Percentiles rank a stretch among this genome's conserved stretches.
Conservation (phyloP, 2,113 vertebrate species). For the Mesembrinibis cayennensis region DNA sequence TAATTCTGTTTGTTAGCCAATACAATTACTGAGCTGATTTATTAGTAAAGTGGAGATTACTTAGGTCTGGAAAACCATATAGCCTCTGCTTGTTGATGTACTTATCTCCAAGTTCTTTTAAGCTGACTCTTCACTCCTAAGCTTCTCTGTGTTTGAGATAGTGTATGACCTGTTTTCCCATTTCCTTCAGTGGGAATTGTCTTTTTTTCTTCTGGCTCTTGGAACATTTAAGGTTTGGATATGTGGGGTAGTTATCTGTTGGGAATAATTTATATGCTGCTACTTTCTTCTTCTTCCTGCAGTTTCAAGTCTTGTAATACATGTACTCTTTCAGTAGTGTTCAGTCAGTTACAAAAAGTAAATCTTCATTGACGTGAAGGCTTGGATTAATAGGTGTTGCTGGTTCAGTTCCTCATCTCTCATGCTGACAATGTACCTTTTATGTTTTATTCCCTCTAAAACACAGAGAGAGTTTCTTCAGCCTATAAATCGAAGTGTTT, state of each 20-base stretch:
- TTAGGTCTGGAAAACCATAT: not conserved
- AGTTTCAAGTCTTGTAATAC: not conserved
- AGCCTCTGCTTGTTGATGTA: not conserved
- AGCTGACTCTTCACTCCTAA: not conserved
- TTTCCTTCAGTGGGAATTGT: not conserved
- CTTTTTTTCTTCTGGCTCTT: not conserved
- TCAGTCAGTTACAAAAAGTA: not conserved
- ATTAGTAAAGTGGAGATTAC: not conserved
- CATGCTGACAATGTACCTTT: not conserved
- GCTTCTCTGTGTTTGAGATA: not conserved
- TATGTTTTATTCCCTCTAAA: constrained; percentile 11
- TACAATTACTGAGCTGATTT: not conserved
- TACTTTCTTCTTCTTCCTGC: not conserved
- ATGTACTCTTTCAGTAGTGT: not conserved
- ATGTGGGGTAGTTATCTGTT: not conserved
- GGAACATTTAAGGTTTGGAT: not conserved
- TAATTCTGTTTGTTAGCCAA: constrained; percentile 11
- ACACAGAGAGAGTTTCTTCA: constrained; percentile 2
- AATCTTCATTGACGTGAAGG: not conserved
- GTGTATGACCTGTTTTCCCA: not conserved
- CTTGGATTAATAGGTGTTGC: constrained; percentile 31
- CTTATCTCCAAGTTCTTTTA: not conserved
- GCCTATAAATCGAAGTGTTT: constrained; percentile 48
- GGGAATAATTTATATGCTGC: not conserved
- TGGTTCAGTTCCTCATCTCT: not conserved